Percentiles rank a stretch among this genome's conserved stretches.
Conservation (phyloP, 2,888 invertebrate species). For the Mesodorylaimus sp. region DNA sequence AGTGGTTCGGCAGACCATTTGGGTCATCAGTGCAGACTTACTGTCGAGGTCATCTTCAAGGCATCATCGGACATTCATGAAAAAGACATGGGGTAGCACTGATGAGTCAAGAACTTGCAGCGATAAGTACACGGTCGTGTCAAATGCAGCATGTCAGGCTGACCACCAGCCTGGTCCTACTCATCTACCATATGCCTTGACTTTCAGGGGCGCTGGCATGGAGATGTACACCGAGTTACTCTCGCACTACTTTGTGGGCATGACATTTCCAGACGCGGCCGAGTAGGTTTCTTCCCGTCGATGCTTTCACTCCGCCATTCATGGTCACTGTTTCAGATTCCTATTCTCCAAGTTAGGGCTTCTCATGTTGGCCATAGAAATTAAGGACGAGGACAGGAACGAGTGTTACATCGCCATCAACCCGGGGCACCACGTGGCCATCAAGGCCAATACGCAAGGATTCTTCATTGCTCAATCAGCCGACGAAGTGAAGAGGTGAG, state of each 20-base stretch:
- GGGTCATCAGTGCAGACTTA: no score
- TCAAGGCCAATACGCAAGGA: conserved; percentile 89
- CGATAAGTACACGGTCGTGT: no score
- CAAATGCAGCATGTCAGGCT: no score
- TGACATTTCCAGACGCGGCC: conserved; percentile 97
- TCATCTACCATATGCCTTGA: no score
- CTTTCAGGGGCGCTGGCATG: conserved; percentile 99
- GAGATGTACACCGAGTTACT: conserved; percentile 95
- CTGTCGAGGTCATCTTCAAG: no score
- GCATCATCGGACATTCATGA: no score
- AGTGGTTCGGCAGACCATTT: no score
- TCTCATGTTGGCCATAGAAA: conserved; percentile 82
- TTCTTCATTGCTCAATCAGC: conserved; percentile 99
- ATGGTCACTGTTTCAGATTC: conserved; percentile 53
- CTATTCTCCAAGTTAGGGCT: conserved; percentile 93
- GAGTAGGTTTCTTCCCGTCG: conserved; percentile 57
- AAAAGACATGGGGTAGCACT: no score
- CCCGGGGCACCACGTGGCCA: conserved; percentile 62
- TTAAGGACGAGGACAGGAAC: conserved; percentile 41
- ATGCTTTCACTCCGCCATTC: no score
- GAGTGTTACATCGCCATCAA: conserved; percentile 73
- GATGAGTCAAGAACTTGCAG: no score
- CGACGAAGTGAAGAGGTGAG: conserved; percentile 90
- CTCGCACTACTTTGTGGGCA: conserved; percentile 94
- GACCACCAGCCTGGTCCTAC: conserved; percentile 99